phyloP scores from a whole-genome alignment of 2,797 vertebrate species.

The Sebastolobus altivelis region DNA sequence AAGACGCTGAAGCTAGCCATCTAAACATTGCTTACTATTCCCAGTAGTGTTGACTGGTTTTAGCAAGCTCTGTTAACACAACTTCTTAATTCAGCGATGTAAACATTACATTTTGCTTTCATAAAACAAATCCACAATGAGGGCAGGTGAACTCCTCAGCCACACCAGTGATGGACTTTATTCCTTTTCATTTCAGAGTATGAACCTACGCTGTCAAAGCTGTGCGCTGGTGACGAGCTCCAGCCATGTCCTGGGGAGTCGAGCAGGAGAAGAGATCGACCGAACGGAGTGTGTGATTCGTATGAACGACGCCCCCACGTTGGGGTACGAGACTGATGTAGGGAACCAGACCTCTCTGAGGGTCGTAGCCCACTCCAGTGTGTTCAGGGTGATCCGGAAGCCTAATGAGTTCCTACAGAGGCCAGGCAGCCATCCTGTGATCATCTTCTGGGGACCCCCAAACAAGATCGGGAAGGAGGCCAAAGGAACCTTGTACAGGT shows the following conservation, averaged over 20 bases:
- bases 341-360: slow-evolving; percentile 94
- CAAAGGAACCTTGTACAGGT: slow-evolving; percentile 88
- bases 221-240: slow-evolving; percentile 96
- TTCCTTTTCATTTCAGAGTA: slow-evolving; percentile 80
- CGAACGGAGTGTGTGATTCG: slow-evolving; percentile 92
- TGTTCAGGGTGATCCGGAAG: slow-evolving; percentile 90
- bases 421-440: slow-evolving; percentile 80
- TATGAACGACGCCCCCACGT: slow-evolving; percentile 96
- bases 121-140: not conserved
- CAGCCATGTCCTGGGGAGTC: slow-evolving; percentile 92
- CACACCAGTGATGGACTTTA: no score
- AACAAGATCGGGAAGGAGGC: slow-evolving; percentile 91
- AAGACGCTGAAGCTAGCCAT: not conserved
- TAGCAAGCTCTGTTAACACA: not conserved
- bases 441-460: slow-evolving; percentile 97
- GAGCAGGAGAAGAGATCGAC: slow-evolving; percentile 89
- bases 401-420: slow-evolving; percentile 92
- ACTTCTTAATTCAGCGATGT: not conserved
- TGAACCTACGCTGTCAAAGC: slow-evolving; percentile 88
- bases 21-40: not conserved
- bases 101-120: not conserved
- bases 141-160: not conserved
- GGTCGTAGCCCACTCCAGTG: slow-evolving; percentile 96
- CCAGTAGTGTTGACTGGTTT: not conserved
- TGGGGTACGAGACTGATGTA: slow-evolving; percentile 88